Evolutionary conservation across 1,140 invertebrate genomes (phyloP), one percentile per base, ranked within the genome.

Genomic region (Vanessa atalanta): DNA sequence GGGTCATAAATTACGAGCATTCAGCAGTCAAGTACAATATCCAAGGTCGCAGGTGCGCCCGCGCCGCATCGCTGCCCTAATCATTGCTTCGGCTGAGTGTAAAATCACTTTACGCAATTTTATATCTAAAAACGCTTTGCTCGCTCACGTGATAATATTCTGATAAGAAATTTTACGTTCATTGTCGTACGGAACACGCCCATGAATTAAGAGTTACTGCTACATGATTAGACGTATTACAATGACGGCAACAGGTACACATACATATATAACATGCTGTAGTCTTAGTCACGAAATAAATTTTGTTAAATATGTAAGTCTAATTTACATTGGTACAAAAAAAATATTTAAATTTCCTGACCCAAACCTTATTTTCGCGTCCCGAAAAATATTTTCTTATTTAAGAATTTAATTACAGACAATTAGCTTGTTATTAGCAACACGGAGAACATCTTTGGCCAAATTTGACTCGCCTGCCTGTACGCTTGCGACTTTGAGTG

Each of bases 11-110:
- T n/a, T n/a, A 31, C 20, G 20, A 53, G 51, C 20, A 23, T 53
- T 31, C 23, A 55, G 50, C 26, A 55, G n/a, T 68, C 66, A 48
- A 65, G 67, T 63, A 75, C 67, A 75, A 65, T 13, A 31, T 37
- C 20, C 75, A 72, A 76, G 75, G 70, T 65, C 65, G 50, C 51
- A 66, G 70, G 75, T 65, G 70, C 43, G 75, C 70, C 65, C 57
- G 75, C 75, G 31, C 47, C 70, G 55, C 48, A 37, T 47, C 51
- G 43, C 47, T 65, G 16, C 23, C 57, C 43, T 61, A 31, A 69
- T 51, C 67, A 48, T 20, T 61, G 23, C 14, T 14, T 61, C 57
- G 15, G 31, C 12, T 20, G 55, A 57, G 23, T 13, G 31, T 2
- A 5, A 15, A 37, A 43, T 43, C 37, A 43, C 5, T 61, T 61